Percentiles rank a stretch among this genome's conserved stretches.
These are phyloP conservation scores for Heliangelus exortis DNA, from an alignment of 2,797 vertebrate species.

Conservation along the genomic window DNA sequence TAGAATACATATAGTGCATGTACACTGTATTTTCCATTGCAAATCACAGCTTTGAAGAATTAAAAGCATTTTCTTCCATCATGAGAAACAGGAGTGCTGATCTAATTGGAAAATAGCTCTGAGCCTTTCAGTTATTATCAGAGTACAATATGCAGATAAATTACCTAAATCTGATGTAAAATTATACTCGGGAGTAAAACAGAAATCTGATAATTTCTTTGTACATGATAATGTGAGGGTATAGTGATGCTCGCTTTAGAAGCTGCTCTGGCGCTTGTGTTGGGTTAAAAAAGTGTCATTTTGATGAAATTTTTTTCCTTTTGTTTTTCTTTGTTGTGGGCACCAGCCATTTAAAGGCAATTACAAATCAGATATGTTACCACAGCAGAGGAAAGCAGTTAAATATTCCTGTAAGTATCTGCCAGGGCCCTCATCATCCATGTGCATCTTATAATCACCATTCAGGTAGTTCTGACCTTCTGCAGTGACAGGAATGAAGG, in stretches of 20 bases:
- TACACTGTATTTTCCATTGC: not conserved
- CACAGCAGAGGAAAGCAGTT: not conserved
- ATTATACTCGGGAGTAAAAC: not conserved
- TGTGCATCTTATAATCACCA: rapidly evolving
- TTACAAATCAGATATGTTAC: not conserved
- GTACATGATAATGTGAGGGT: not conserved
- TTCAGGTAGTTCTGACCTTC: not conserved
- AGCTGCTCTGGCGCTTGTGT: not conserved
- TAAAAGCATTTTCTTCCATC: not conserved
- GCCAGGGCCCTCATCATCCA: not conserved
- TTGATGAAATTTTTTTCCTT: not conserved
- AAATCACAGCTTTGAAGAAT: not conserved
- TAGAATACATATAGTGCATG: not conserved
- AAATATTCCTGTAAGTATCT: not conserved
- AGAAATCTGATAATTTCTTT: not conserved
- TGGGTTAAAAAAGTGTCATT: not conserved
- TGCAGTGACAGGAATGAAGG: not conserved
- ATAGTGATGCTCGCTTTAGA: not conserved
- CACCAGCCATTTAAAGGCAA: not conserved
- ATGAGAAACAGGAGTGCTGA: not conserved
- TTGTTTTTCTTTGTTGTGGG: not conserved
- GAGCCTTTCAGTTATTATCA: not conserved
- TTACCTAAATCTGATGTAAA: not conserved
- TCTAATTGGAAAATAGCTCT: not conserved
- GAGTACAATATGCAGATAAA: not conserved